Conservation (phyloP, 2,888 invertebrate species). For the Pammene aurita region DNA sequence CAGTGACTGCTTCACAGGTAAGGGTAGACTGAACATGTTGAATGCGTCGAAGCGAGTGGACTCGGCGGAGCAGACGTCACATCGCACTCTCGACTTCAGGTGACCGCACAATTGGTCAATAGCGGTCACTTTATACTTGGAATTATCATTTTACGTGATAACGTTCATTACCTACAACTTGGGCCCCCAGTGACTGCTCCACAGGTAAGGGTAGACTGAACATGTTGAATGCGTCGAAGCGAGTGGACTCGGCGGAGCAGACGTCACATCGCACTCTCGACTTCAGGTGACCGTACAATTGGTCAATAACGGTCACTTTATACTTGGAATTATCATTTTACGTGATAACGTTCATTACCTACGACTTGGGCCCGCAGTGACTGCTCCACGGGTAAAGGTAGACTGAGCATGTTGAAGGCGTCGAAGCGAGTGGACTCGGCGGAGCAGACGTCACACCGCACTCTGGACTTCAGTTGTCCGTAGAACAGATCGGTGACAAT, state of each 20-base stretch:
- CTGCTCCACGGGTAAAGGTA: conserved; percentile 96
- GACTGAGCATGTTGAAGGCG: conserved; percentile 94
- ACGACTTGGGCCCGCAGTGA: conserved; percentile 89
- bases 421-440: conserved; percentile 95
- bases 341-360: conserved; percentile 82
- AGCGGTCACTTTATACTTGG: conserved; percentile 86
- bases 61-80: conserved; percentile 91
- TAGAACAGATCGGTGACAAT: conserved; percentile 96
- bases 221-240: conserved; percentile 96
- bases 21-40: too few species aligned
- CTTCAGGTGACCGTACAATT: too few species aligned
- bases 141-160: too few species aligned
- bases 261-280: too few species aligned
- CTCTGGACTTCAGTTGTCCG: conserved; percentile 95
- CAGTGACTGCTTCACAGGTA: too few species aligned
- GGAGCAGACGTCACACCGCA: conserved; percentile 91
- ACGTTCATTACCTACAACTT: too few species aligned
- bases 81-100: conserved; percentile 93
- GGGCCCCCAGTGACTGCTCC: conserved; percentile 87
- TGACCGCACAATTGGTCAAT: conserved; percentile 96
- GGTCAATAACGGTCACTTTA: too few species aligned
- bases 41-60: too few species aligned
- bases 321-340: too few species aligned
- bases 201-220: conserved; percentile 95
- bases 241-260: too few species aligned